Base-by-base conservation (phyloP, 1,140 invertebrate genomes). In the Bacillus rossius region DNA sequence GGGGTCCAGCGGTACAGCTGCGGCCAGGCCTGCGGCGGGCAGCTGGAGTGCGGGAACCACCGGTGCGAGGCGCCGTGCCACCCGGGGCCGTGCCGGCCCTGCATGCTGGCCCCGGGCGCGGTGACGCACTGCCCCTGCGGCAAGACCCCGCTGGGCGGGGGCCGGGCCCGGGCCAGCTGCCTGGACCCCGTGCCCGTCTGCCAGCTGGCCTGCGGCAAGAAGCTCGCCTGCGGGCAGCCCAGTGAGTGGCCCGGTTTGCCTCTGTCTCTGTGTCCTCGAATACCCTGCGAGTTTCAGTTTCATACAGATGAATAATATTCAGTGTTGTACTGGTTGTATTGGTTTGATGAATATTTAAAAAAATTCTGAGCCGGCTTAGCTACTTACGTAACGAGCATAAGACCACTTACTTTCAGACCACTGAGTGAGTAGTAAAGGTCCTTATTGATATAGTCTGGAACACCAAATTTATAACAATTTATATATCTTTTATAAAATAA, bases 111-210 rank as follows among this genome's bases (percentile, higher is more conserved):
- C 60, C 83, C 87, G 0, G 78, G 82, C 13, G 67, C 76, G 19
- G 80, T 95, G 8, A 83, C 75, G 7, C 79, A 78, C n/a, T 98
- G 95, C 72, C 89, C 86, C 1, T 98, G 95, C 74, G 92, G 89
- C 0, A 85, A 92, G 72, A 89, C 81, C 5, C 66, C 70, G 57
- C 73, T 72, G 59, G 75, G 72, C 64, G 67, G 65, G 37, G 59
- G 69, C 13, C 71, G 70, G 1, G 66, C 75, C 38, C 78, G 88
- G 60, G 79, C 73, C 37, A 82, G 78, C 10, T 99, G 96, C 71
- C 76, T 85, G 5, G 94, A 98, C 74, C 83, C 89, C 0, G 82
- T 98, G 63, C 92, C 94, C 0, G 82, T 84, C 19, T 99, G 96
- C 76, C 84, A 84, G 20, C 83, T 88, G 57, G 71, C 75, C 19